These are phyloP conservation scores for Stenopsyche tienmushanensis DNA, from an alignment of 1,140 invertebrate species.

Conservation along the genomic window DNA sequence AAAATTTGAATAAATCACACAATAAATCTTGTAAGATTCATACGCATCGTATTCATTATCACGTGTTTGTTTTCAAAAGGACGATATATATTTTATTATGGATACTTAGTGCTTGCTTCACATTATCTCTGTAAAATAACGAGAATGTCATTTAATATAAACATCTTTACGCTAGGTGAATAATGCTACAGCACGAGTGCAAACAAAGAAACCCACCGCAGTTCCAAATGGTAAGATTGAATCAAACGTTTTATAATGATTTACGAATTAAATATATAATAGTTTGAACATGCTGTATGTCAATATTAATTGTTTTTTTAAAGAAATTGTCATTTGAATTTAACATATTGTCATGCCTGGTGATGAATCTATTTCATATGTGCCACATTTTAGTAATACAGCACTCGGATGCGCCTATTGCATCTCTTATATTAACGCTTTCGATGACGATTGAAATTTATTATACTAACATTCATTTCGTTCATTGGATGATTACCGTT, in stretches of 20 bases:
- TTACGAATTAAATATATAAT: slow-evolving; percentile 5
- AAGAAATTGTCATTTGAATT: background rate
- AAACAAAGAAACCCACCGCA: slow-evolving; percentile 94
- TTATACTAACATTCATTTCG: no score
- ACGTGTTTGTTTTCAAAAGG: background rate
- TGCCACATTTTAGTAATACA: no score
- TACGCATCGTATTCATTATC: no score
- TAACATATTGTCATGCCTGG: no score
- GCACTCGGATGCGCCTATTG: no score
- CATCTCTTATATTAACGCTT: no score
- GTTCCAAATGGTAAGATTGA: slow-evolving; percentile 89
- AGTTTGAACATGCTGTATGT: background rate
- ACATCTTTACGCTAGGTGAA: slow-evolving; percentile 73
- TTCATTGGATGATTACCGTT: no score
- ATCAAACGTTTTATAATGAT: slow-evolving; percentile 8
- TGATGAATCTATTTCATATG: no score
- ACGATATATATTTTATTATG: background rate
- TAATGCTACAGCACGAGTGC: slow-evolving; percentile 95
- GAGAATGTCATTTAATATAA: background rate
- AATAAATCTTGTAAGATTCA: no score
- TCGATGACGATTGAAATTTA: no score
- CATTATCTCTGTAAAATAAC: background rate
- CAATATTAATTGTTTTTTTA: no score
- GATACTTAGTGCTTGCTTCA: background rate
- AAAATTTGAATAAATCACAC: no score